Evolutionary conservation across 2,113 vertebrate species (phyloP), one percentile per base, ranked within the genome.

Genomic region (Boulengeromyrus knoepffleri): DNA sequence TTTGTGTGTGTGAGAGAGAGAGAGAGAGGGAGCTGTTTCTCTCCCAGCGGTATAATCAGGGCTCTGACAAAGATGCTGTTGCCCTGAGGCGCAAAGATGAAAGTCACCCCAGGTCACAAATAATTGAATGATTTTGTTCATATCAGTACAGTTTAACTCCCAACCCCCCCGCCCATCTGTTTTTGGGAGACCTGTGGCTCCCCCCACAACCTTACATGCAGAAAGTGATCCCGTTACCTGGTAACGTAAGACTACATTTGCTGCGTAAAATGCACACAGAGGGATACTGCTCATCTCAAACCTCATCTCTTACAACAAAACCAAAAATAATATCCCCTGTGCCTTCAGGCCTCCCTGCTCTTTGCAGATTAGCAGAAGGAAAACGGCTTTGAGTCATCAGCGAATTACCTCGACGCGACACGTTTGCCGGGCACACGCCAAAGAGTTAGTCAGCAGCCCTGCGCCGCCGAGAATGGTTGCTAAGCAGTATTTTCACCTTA

Each of bases 401-500:
- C 27, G n/a, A 89, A 58, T 58, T 84, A 17, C 49, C 77, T 84
- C 31, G 31, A 8, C 77, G 24, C 50, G 12, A n/a, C 39, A 12
- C 89, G 2, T 46, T 46, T 5, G 4, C 39, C 24, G 53, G 77
- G 77, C 39, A 9, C 39, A 9, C 12, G 39, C 89, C 80, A 24
- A 50, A 89, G 49, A 46, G 89, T 89, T 89, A 90, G 70, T 90
- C 90, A 90, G 87, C 90, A 88, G 87, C 86, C 27, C 66, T 42
- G 42, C 90, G 10, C 39, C 42, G 9, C 58, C 1, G 17, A 24
- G 74, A 77, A 88, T 31, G 50, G 90, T 90, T 90, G 90, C 90
- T 90, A 90, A 88, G 87, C 70, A 88, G 90, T 46, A 62, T 90
- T 90, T 90, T 80, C 70, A 90, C 90, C 90, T 88, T 90, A 90